Conservation (phyloP, 2,113 vertebrate species). For the Rhinoderma darwinii region DNA sequence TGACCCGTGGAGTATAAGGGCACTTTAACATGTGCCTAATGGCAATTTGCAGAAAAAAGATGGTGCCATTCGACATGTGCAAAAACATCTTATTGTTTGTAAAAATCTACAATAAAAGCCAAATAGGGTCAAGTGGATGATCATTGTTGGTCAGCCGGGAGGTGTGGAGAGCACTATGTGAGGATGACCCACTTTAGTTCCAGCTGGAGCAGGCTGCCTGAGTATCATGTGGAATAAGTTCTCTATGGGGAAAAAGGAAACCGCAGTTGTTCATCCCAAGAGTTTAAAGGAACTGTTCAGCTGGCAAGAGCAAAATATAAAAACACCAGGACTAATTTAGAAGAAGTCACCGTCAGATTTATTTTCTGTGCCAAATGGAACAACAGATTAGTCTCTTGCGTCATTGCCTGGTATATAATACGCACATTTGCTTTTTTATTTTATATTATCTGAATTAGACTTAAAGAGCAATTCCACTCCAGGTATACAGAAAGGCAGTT, state of each 20-base stretch:
- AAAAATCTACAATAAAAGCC: no score
- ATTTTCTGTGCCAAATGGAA: not conserved
- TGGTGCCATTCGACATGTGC: no score
- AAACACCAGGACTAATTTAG: not conserved
- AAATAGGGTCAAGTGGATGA: conserved; percentile 5
- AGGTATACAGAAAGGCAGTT: no score
- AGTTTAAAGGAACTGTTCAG: conserved; percentile 1
- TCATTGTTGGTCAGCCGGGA: not conserved
- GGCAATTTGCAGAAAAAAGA: no score
- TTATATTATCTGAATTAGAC: not conserved
- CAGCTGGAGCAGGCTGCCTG: not conserved
- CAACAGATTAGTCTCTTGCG: not conserved
- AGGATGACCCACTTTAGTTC: conserved; percentile 40
- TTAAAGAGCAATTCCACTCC: not conserved
- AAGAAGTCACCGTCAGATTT: not conserved
- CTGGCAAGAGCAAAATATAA: not conserved
- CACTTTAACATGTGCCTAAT: no score
- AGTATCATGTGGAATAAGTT: not conserved
- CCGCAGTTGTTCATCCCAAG: conserved; percentile 1
- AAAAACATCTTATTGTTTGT: no score
- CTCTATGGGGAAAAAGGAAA: conserved; percentile 18
- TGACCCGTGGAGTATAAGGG: not conserved
- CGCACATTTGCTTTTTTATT: not conserved
- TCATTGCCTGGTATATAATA: not conserved
- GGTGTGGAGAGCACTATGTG: not conserved